Percentiles rank a stretch among this genome's conserved stretches.
phyloP scores from a whole-genome alignment of 2,888 invertebrate genomes.

The Drosophila monieri region DNA sequence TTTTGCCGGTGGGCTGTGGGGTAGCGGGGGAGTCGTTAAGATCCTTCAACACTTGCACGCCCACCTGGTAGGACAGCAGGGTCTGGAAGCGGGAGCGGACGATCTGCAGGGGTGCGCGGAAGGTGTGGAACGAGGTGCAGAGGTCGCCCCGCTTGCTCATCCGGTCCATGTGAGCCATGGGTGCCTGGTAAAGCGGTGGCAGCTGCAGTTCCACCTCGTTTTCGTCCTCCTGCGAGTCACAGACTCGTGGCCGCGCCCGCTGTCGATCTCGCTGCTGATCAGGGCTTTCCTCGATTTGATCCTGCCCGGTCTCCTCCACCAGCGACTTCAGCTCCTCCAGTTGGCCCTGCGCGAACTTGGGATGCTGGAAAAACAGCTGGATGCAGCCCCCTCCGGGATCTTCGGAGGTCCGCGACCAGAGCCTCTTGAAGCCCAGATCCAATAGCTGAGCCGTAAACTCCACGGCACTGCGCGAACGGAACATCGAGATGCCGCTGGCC shows the following conservation, averaged over 20 bases:
- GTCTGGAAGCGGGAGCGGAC: slow-evolving; percentile 42
- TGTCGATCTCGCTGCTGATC: neutral
- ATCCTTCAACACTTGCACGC: slow-evolving; percentile 32
- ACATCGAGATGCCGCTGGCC: slow-evolving; percentile 26
- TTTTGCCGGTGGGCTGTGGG: neutral
- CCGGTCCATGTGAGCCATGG: neutral
- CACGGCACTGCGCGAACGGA: slow-evolving; percentile 20
- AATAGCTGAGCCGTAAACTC: slow-evolving; percentile 31
- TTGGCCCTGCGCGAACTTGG: slow-evolving; percentile 12
- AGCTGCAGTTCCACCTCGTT: neutral
- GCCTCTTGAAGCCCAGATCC: slow-evolving; percentile 35
- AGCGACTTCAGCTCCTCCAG: slow-evolving; percentile 9
- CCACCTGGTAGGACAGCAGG: slow-evolving; percentile 28
- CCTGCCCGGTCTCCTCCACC: neutral
- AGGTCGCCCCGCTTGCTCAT: slow-evolving; percentile 32
- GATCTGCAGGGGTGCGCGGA: slow-evolving; percentile 34
- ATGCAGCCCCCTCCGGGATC: neutral
- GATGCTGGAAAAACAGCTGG: slow-evolving; percentile 26
- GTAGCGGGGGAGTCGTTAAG: slow-evolving; percentile 1
- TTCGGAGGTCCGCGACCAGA: neutral
- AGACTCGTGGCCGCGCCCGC: neutral
- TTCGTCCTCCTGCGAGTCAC: neutral
- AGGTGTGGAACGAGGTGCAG: slow-evolving; percentile 1
- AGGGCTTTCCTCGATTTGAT: neutral
- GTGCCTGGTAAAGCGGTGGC: neutral